Evolutionary conservation across 2,797 vertebrate species (phyloP), one percentile per base, ranked within the genome.

Genomic region (Presbytis comata): DNA sequence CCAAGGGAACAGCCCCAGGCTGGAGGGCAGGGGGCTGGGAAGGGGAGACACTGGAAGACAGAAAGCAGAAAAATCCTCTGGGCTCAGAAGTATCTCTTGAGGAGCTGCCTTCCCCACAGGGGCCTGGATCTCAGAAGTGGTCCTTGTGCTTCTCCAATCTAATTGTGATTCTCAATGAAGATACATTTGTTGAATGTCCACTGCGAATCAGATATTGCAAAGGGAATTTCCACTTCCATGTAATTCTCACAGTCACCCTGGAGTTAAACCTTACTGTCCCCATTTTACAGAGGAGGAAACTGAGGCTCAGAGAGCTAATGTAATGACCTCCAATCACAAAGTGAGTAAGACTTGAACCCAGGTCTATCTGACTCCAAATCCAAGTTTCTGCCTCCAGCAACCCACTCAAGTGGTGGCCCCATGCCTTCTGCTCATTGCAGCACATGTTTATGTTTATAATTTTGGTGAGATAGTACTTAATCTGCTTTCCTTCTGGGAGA

Each of bases 51-150:
- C 26, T 57, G n/a, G 14, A 72, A 36, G 67, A 22, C n/a, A 44
- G 44, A 70, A 85, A 72, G 88, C 75, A 84, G 84, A 55, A 95
- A 91, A 46, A 57, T 17, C 39, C 83, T 76, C 70, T 72, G 79
- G 83, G 46, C 48, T 76, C 30, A 75, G 30, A 59, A 80, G 46
- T 26, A 4, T 91, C 30, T 83, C 6, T 53, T 6, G 0, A 53
- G 53, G 36, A 89, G 46, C 0, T 1, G 7, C 82, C n/a, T 61
- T 95, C 41, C 28, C 55, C 14, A 16, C 9, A 14, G 41, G 24
- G 41, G 24, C 6, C 50, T n/a, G 30, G 22, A 36, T 67, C 79
- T 89, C 90, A 80, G 33, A 92, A 90, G 55, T 13, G 16, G 30
- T 28, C 76, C 8, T 24, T 53, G 33, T 41, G 36, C 13, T 22